Conservation (phyloP, 2,888 invertebrate genomes). For the Meliscaeva auricollis region DNA sequence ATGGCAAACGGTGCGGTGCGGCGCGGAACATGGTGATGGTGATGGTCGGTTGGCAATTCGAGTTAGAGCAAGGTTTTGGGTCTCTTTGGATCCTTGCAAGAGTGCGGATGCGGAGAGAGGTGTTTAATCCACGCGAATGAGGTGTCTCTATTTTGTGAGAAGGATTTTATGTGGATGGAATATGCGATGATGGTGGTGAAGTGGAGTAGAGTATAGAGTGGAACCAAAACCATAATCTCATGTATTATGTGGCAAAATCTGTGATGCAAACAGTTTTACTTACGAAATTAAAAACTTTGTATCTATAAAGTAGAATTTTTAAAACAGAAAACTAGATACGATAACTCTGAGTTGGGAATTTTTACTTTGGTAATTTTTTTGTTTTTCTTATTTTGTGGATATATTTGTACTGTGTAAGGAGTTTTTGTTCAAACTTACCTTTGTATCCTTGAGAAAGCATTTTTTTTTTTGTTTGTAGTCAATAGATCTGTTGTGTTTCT, state of each 20-base stretch:
- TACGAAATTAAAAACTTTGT: constrained; percentile 70
- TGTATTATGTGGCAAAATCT: constrained; percentile 70
- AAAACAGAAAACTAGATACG: not conserved
- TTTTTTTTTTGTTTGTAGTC: not conserved
- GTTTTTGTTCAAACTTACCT: constrained; percentile 17
- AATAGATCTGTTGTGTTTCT: constrained; percentile 1
- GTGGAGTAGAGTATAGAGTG: no score
- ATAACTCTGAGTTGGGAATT: constrained; percentile 28
- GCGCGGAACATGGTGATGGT: no score
- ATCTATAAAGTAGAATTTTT: constrained; percentile 9
- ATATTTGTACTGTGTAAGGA: not conserved
- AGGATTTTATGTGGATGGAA: constrained; percentile 42
- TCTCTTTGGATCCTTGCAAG: not conserved
- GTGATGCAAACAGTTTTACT: constrained; percentile 74
- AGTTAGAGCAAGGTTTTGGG: no score
- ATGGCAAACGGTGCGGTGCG: no score
- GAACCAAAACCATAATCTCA: constrained; percentile 68
- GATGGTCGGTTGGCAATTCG: no score
- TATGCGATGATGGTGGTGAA: constrained; percentile 35
- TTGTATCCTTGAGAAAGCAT: constrained; percentile 11
- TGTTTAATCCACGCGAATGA: constrained; percentile 64
- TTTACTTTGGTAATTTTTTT: not conserved
- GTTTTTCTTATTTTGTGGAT: not conserved
- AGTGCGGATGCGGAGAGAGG: not conserved
- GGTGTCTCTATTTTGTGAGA: constrained; percentile 42